Evolutionary conservation across 2,113 vertebrate species (phyloP), one percentile per base, ranked within the genome.

Genomic region (Nannobrachium achirus): DNA sequence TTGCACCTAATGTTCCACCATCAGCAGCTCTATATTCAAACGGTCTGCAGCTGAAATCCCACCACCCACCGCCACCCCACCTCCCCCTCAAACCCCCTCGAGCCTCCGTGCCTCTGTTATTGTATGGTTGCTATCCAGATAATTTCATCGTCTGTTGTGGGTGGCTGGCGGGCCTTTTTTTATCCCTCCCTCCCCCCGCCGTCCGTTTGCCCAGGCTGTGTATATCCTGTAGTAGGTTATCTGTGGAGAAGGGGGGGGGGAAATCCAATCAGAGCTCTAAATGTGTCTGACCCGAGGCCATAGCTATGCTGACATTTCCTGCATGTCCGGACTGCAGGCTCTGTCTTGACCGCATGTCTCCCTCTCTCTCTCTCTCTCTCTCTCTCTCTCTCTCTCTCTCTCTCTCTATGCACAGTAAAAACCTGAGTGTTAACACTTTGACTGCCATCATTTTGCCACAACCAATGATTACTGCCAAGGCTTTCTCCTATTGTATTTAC

Each of bases 251-350:
- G 25, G 25, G 25, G 6, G 25, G 3, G 6, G 6, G 63, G 76
- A 73, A 63, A 82, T 83, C 72, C 85, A 81, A 77, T 86, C 78
- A 76, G 57, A 46, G 38, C 75, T 69, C 58, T 61, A 55, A 44
- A 63, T 56, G 69, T 42, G 56, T 55, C 59, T 46, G 74, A 79
- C 86, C 85, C 63, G 53, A 2, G 72, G 83, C 72, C 67, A 66
- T 52, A 74, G 60, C 53, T 38, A 33, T 33, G 55, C 10, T 86
- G 75, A 81, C 75, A 75, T 85, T 83, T 83, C 78, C 73, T 86
- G 63, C 56, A 56, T n/a, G 56, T 78, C 73, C 76, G 73, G 48
- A 73, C 42, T 68, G 68, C 49, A 8, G 53, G 56, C 69, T 85
- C 56, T 33, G 25, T 33, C 25, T 33, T 33, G 25, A 33, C 25